Conservation (phyloP, 2,797 vertebrate genomes). For the Tapirus indicus region DNA sequence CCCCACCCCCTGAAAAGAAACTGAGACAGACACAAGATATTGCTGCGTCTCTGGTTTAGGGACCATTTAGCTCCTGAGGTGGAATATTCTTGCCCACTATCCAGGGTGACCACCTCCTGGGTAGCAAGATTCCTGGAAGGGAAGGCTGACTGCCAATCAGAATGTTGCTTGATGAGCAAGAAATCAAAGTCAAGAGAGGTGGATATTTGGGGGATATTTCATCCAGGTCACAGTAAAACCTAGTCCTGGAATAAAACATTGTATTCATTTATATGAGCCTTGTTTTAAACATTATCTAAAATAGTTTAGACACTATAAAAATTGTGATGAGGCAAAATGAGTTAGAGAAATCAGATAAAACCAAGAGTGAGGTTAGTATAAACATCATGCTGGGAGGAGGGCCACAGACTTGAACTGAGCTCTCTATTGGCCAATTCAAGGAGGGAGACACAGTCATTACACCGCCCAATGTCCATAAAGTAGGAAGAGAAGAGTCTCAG, state of each 20-base stretch:
- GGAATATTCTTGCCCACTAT: background rate
- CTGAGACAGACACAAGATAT: background rate
- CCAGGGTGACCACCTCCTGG: background rate
- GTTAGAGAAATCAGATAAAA: conserved; percentile 43
- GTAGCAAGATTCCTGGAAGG: background rate
- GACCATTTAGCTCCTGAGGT: background rate
- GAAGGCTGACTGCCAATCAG: background rate
- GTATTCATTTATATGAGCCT: background rate
- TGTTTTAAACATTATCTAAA: conserved; percentile 30
- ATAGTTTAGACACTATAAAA: background rate
- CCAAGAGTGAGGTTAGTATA: background rate
- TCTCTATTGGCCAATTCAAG: background rate
- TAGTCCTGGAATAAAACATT: background rate
- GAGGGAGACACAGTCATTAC: background rate
- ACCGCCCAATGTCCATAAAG: background rate
- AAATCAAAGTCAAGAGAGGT: background rate
- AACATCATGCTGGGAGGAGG: background rate
- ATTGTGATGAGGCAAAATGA: background rate
- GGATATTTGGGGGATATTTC: background rate
- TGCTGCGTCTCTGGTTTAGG: background rate
- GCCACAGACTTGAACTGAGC: background rate
- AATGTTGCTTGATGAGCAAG: background rate
- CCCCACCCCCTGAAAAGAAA: background rate
- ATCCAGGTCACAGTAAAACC: background rate
- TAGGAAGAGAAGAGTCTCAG: background rate